Base-by-base conservation (phyloP, 2,797 vertebrate species). In the Cossypha niveicapilla region DNA sequence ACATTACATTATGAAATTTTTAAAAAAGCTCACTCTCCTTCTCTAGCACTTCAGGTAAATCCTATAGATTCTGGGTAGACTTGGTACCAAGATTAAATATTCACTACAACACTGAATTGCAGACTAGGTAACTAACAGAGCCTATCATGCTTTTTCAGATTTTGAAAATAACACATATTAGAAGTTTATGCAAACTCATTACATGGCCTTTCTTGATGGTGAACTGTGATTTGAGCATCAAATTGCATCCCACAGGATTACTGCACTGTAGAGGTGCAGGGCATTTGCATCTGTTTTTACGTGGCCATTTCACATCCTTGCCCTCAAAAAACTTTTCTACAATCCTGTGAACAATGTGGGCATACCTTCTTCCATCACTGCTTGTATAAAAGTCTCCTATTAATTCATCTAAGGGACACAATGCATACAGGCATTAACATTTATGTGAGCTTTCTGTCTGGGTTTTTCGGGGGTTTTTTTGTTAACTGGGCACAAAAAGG, bases 381-480 rank as follows among this genome's bases (percentile, higher is more conserved):
- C 45, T 30, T 11, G 7, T 18, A 45, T 3, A 17, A 82, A 50
- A 1, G 1, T 34, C 2, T 73, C 56, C 58, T 47, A 28, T 7
- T 22, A 32, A 63, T 3, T 67, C 8, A 63, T 23, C 83, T 65
- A 83, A 82, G 50, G n/a, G 18, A 32, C 18, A 27, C 23, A 22
- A 14, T 1, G 2, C 5, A 47, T 3, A 58, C 11, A 24, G 11
- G 7, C 25, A 48, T 51, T 18, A n/a, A 67, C 1, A 1, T 3
- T 3, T 14, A 35, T 1, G 1, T 25, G 13, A 32, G n/a, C 5
- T 25, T 80, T 63, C 10, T n/a, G 10, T 30, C 47, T 58, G 42
- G 18, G 8, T 13, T 53, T 18, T 10, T 17, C 6, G 5, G 17
- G 3, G 1, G 7, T 47, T 41, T 61, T 50, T 18, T 18, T 42